Base-by-base conservation (phyloP, 1,140 invertebrate genomes). In the Drosophila watanabei region DNA sequence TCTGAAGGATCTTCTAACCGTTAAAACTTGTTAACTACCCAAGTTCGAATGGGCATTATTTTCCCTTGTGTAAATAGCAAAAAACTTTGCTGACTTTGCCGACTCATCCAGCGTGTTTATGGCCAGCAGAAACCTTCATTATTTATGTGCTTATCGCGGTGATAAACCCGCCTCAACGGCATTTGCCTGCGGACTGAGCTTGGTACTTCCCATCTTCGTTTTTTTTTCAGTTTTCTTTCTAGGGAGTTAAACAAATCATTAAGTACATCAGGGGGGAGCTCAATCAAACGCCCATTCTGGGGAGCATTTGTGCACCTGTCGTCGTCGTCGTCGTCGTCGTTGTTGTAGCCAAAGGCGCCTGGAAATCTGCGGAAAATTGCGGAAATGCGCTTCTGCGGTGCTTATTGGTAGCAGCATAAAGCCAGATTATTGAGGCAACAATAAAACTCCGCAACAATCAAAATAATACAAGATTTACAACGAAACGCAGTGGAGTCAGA, bases 401-500 rank as follows among this genome's bases (percentile, higher is more conserved):
- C 18, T 66, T 77, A 66, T 77, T 81, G 82, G 60, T 66, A 77
- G 73, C 79, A 69, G 43, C 61, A 78, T 49, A 79, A 79, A 82
- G 70, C 58, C 66, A 66, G 72, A 81, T 82, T 87, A 88, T 83
- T 88, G 84, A 77, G 79, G 87, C 70, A 64, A 82, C 80, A 82
- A 83, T 85, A 85, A 81, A 75, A 75, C 61, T 78, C 73, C 41
- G 30, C 43, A 72, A 81, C 82, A 86, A 86, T 87, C 73, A 90
- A 89, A 89, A 85, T 82, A 89, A 90, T 82, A 80, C 66, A 68
- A 72, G 49, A 89, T 72, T 88, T 81, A 81, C 80, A 68, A 30
- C 69, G 60, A 75, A 76, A 16, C 33, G 45, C 45, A 59, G 30
- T n/a, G 59, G 33, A 56, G 39, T 33, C 30, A 33, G 33, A 41